Base-by-base conservation (phyloP, 2,113 vertebrate genomes). In the Eleginops maclovinus region DNA sequence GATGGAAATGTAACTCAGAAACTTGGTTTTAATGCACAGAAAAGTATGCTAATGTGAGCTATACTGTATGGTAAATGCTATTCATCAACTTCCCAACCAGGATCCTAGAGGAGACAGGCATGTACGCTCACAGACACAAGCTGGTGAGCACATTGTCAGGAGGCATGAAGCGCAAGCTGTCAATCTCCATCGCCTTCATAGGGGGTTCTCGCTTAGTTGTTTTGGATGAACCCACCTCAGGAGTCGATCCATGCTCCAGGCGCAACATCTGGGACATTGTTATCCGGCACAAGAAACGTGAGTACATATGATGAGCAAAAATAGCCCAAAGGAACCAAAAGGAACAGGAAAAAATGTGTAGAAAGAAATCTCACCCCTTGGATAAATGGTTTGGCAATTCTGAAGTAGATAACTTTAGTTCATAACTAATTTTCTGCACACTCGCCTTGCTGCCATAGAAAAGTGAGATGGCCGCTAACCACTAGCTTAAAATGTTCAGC, bases 251-350 rank as follows among this genome's bases (percentile, higher is more conserved):
- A 0, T 99, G 98, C 90, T 99, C 98, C 69, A 94, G 98, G 56
- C 95, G 98, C 78, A 96, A 95, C 84, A 99, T 99, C 94, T 99
- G 98, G 98, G 97, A 99, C 88, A 96, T 99, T 61, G 95, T 99
- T 88, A 96, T 97, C 81, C 96, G 97, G 87, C 94, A 98, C 75
- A 99, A 98, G 94, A 96, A 95, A 86, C 93, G 98, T 99, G 94
- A 93, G 89, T 61, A 36, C 31, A 36, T 36, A 36, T 8, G 31
- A 36, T 36, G 31, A 36, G 31, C 1, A 36, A 36, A 8, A 36
- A 9, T 36, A 36, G 31, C 31, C 31, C 31, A 36, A 36, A 36
- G 31, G 31, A 36, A 36, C 31, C 7, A n/a, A 24, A 8, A 40
- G n/a, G 15, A 66, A 26, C 2, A 54, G 17, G 16, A 47, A 21